Conservation (phyloP, 2,888 invertebrate genomes). For the Mallateleia sp. region DNA sequence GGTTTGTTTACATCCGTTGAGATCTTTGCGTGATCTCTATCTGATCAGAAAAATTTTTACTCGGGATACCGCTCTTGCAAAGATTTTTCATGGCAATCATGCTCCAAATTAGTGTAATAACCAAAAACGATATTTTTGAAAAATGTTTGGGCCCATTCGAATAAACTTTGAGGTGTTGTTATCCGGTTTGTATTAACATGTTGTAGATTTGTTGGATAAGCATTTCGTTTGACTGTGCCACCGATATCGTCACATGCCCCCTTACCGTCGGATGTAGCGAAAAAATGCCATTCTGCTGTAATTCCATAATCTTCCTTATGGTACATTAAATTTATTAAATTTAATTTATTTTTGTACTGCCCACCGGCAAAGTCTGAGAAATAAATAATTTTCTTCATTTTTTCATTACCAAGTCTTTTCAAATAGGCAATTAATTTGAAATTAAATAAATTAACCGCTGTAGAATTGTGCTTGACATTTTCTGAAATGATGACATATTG, state of each 20-base stretch:
- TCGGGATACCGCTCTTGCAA: too few relatives aligned
- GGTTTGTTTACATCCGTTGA: too few relatives aligned
- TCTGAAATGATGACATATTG: background rate
- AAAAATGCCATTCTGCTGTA: too few relatives aligned
- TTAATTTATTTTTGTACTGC: background rate
- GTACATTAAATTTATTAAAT: constrained; percentile 1
- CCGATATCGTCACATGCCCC: too few relatives aligned
- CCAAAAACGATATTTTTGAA: constrained; percentile 30
- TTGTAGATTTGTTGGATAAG: background rate
- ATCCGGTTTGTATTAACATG: background rate
- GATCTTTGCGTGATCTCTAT: too few relatives aligned
- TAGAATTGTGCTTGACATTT: background rate
- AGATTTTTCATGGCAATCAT: background rate
- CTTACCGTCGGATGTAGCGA: constrained; percentile 9
- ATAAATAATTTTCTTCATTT: constrained; percentile 4
- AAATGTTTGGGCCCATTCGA: constrained; percentile 27
- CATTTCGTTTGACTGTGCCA: background rate
- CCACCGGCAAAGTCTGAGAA: too few relatives aligned
- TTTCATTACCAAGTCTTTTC: constrained; percentile 2
- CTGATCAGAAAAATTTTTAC: too few relatives aligned
- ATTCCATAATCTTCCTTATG: constrained; percentile 17
- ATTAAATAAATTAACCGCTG: constrained; percentile 8
- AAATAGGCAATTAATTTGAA: constrained; percentile 12
- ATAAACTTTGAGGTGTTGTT: background rate
- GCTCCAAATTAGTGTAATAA: constrained; percentile 10